Evolutionary conservation across 2,113 vertebrate species (phyloP), one percentile per base, ranked within the genome.

Genomic region (Sminthopsis crassicaudata): DNA sequence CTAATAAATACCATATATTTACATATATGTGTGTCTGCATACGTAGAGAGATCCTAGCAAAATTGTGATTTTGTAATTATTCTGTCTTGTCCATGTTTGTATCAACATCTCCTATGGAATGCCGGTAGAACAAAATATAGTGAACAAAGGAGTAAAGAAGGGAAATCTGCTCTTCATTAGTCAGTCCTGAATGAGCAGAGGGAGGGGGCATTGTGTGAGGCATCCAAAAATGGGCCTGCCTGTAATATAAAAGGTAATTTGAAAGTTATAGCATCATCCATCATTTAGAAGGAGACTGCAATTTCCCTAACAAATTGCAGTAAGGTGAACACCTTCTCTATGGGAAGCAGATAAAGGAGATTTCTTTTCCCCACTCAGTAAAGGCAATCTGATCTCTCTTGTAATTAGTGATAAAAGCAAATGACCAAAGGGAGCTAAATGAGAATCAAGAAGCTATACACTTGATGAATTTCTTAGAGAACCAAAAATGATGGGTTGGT

Each of bases 381-480:
- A 94, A 96, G 91, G 57, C 94, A 90, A 94, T 91, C 93, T 94
- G 53, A 51, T 91, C 51, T 76, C 84, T 93, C 36, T 57, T 89
- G 91, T 95, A 95, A 94, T 97, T 94, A 94, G 55, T 95, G 93
- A 95, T 96, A 94, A 94, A 94, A 91, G 46, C 92, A 95, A 94
- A 95, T 55, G 94, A 89, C 93, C 94, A 48, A 1, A 22, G 95
- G 92, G 94, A 92, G 25, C 42, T 91, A 1, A 9, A 5, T 2
- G 60, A 90, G 27, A 90, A 90, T 48, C n/a, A 46, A 91, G 92
- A 92, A 26, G 19, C 46, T 42, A 92, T 94, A 89, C 89, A 30
- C 89, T 57, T 55, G 91, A 94, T 96, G 46, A 84, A 57, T 27
- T 89, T 92, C 93, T 51, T 14, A 51, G 42, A 93, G 92, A 52